Evolutionary conservation across 1,140 invertebrate genomes (phyloP), one percentile per base, ranked within the genome.

Genomic region (Zeugodacus cucurbitae): DNA sequence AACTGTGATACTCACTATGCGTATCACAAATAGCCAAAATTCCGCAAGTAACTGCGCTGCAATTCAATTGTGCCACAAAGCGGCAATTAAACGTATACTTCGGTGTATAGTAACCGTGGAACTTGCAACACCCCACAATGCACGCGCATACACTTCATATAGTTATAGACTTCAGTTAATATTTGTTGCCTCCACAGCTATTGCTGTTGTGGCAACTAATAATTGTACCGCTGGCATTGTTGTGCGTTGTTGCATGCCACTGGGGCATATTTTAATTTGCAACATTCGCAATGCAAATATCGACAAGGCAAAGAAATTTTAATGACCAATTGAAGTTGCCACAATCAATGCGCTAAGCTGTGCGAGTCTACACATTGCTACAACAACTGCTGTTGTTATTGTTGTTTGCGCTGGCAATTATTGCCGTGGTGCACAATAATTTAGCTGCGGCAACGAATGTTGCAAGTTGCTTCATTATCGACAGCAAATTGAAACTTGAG

Each of bases 391-490:
- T 74, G 67, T 22, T 74, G 20, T 34, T 37, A 10, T 70, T 74
- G 67, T 74, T 74, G 67, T 74, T 74, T 41, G 67, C 29, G 62
- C 17, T 41, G 62, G 67, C 67, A 74, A 74, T 74, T 74, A 41
- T 37, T 74, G 67, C 14, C 20, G 8, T 54, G 37, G 74, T 26
- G 22, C 41, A 26, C 41, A 48, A 82, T 82, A 82, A 82, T 82
- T 82, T 82, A 82, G 41, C n/a, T 11, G 26, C n/a, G 41, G 74
- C 41, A 37, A 41, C 8, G 74, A 82, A 8, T 48, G 74, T 48
- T 82, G 74, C 74, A 82, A 82, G 74, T 82, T 82, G 74, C 74
- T 82, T 82, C 74, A 82, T 82, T 82, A 82, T 82, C 74, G 74
- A 82, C 74, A 48, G 74, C 74, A 82, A 82, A 82, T 82, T 82